Percentiles rank a stretch among this genome's conserved stretches.
Evolutionary conservation across 2,113 vertebrate species (phyloP).

Genomic region (Pedionomus torquatus): DNA sequence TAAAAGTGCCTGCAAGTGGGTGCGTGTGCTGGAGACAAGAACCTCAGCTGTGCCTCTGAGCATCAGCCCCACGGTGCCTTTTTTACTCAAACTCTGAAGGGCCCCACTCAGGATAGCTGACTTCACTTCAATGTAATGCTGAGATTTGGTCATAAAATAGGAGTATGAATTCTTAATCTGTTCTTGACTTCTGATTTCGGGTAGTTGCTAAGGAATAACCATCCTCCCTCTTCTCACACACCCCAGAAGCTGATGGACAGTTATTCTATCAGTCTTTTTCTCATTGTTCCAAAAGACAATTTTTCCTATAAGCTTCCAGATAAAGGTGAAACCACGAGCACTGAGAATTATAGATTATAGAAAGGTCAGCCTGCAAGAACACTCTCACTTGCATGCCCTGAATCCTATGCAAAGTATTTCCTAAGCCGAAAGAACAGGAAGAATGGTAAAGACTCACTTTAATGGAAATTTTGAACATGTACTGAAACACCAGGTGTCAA

Average conservation of each 20-base stretch:
- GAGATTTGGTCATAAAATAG: not conserved
- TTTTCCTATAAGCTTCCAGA: not conserved
- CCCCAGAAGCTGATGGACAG: not conserved
- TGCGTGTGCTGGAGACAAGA: fast-evolving
- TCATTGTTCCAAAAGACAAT: not conserved
- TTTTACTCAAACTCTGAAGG: not conserved
- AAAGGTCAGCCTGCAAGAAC: slow-evolving; percentile 17
- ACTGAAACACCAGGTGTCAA: not conserved
- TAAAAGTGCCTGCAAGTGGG: fast-evolving
- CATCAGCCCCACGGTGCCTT: not conserved
- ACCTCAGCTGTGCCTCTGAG: not conserved
- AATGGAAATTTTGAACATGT: not conserved
- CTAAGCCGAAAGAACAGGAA: not conserved
- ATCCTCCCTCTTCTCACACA: not conserved
- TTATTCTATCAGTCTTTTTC: not conserved
- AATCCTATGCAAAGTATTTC: not conserved
- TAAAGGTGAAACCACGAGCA: not conserved
- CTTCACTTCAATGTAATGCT: not conserved
- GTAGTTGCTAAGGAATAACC: not conserved
- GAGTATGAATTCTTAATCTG: not conserved
- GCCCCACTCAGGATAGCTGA: not conserved
- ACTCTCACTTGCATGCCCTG: not conserved
- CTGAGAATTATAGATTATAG: not conserved
- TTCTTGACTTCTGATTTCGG: not conserved
- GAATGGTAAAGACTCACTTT: not conserved